These are phyloP conservation scores for Cheilosia impressa DNA, from an alignment of 2,888 invertebrate genomes.

Conservation along the genomic window DNA sequence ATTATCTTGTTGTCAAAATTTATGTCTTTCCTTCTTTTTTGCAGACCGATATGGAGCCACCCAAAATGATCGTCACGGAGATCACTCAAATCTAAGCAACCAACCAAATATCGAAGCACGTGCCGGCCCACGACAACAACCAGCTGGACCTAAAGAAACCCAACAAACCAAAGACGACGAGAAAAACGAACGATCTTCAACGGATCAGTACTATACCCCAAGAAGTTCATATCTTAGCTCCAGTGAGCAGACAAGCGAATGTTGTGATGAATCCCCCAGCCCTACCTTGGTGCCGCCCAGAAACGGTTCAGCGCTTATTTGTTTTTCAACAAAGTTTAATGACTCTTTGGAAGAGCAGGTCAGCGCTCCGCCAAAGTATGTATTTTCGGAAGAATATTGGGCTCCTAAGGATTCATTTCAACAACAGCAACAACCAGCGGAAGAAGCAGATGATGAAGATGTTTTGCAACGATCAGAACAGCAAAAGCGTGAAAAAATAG, in stretches of 20 bases:
- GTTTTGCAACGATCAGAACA: neutral
- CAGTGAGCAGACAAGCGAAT: neutral
- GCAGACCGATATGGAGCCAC: conserved; percentile 58
- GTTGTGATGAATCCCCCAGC: neutral
- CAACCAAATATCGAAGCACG: conserved; percentile 53
- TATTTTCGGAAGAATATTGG: neutral
- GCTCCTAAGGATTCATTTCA: neutral
- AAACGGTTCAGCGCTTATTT: neutral
- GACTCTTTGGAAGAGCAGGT: neutral
- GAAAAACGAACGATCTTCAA: conserved; percentile 4
- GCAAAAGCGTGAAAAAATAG: no score
- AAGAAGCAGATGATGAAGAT: no score
- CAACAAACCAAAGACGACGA: conserved; percentile 53
- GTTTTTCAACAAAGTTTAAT: neutral
- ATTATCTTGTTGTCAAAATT: neutral
- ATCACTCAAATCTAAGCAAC: conserved; percentile 78
- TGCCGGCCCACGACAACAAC: conserved; percentile 33
- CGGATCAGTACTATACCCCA: conserved; percentile 11
- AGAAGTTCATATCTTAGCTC: neutral
- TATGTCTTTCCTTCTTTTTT: neutral
- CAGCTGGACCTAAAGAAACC: conserved; percentile 31
- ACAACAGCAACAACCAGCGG: neutral
- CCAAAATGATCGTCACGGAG: conserved; percentile 78
- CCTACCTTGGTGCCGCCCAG: neutral
- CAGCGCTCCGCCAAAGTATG: neutral